Evolutionary conservation across 1,140 invertebrate genomes (phyloP).

Genomic region (Pseudomyrmex gracilis): DNA sequence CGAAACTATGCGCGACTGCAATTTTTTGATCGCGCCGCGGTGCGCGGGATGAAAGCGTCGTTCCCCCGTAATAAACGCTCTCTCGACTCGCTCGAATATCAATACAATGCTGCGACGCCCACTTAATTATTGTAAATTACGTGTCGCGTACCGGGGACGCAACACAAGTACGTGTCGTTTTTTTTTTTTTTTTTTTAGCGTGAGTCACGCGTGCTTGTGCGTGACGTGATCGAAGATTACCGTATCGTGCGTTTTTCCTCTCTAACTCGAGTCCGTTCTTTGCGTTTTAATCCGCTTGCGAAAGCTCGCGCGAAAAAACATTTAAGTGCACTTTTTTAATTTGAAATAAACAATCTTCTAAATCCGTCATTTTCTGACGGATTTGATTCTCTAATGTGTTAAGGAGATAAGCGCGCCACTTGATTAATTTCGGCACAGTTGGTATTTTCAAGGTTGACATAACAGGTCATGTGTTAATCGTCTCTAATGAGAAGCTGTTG

Average conservation of each 20-base stretch:
- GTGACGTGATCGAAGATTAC: slow-evolving; percentile 41
- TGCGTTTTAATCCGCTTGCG: slow-evolving; percentile 33
- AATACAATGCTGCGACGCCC: slow-evolving; percentile 48
- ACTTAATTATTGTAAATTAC: slow-evolving; percentile 78
- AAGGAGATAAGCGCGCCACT: slow-evolving; percentile 14
- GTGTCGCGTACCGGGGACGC: slow-evolving; percentile 16
- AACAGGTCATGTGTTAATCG: neutral
- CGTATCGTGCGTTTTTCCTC: slow-evolving; percentile 21
- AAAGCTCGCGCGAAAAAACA: slow-evolving; percentile 41
- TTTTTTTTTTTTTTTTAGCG: slow-evolving; percentile 4
- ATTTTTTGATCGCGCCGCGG: neutral
- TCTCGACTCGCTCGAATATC: slow-evolving; percentile 46
- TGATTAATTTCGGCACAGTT: neutral
- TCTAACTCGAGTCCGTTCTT: slow-evolving; percentile 7
- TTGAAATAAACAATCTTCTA: too few relatives aligned
- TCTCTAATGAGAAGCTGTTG: neutral
- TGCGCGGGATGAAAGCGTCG: slow-evolving; percentile 14
- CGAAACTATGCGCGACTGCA: neutral
- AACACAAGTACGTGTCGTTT: slow-evolving; percentile 45
- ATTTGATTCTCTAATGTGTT: too few relatives aligned
- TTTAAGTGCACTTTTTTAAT: too few relatives aligned
- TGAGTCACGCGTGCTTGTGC: slow-evolving; percentile 56
- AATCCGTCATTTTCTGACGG: too few relatives aligned
- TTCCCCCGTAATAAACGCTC: slow-evolving; percentile 48
- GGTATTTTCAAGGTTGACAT: neutral